Conservation (phyloP, 2,888 invertebrate species). For the Eremobia ochroleuca region DNA sequence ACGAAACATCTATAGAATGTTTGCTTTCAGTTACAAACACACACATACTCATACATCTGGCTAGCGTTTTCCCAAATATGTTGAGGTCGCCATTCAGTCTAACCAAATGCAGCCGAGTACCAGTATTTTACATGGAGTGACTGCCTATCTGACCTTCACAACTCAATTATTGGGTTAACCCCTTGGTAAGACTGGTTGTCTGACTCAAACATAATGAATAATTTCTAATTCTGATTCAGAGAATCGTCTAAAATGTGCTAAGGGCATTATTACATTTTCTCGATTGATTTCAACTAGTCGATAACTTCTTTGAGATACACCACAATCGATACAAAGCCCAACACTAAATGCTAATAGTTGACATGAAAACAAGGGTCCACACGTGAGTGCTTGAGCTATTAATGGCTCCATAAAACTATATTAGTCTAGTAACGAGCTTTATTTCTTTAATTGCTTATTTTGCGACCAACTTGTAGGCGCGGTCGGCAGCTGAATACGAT, state of each 20-base stretch:
- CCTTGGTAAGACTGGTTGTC: too few relatives aligned
- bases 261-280: background rate
- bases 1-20: too few relatives aligned
- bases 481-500: slow-evolving; percentile 24
- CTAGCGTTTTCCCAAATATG: too few relatives aligned
- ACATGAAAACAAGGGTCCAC: slow-evolving; percentile 61
- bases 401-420: slow-evolving; percentile 68
- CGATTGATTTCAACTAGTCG: background rate
- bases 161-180: too few relatives aligned
- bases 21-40: background rate
- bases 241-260: background rate
- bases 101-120: too few relatives aligned
- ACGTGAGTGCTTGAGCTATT: slow-evolving; percentile 64
- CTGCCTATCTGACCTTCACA: too few relatives aligned
- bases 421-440: slow-evolving; percentile 65
- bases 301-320: background rate
- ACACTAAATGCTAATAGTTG: slow-evolving; percentile 67
- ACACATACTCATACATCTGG: too few relatives aligned
- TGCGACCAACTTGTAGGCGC: slow-evolving; percentile 48
- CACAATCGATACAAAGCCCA: slow-evolving; percentile 29
- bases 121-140: too few relatives aligned
- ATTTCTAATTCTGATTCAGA: background rate
- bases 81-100: too few relatives aligned
- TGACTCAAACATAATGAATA: background rate
- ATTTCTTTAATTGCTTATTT: slow-evolving; percentile 68